These are phyloP conservation scores for Caranx ignobilis DNA, from an alignment of 2,113 vertebrate species.

Conservation along the genomic window DNA sequence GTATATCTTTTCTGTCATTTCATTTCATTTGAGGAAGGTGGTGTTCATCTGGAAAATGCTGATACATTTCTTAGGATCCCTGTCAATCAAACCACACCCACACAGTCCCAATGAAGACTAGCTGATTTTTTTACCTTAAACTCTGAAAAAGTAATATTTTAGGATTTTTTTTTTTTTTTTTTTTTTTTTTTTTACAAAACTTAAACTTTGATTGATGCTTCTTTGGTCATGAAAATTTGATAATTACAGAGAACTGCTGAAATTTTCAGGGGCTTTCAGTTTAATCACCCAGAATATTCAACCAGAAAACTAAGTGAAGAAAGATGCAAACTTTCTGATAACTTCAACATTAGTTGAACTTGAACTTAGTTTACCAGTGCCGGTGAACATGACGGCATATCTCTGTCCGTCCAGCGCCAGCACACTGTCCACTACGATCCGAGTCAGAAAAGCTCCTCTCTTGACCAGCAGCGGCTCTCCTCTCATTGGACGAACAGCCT, in stretches of 20 bases:
- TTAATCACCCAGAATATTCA: conserved; percentile 8
- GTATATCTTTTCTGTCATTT: neutral
- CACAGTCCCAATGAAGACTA: neutral
- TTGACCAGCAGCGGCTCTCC: conserved; percentile 78
- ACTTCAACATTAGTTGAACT: neutral
- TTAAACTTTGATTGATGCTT: neutral
- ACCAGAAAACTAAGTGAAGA: neutral
- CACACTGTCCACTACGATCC: conserved; percentile 80
- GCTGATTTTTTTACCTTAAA: neutral
- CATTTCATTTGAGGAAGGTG: neutral
- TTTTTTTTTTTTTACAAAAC: neutral
- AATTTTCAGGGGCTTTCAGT: neutral
- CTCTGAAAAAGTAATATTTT: neutral
- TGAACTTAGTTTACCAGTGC: conserved; percentile 78
- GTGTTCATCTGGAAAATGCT: neutral
- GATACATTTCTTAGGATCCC: neutral
- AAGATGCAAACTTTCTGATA: neutral
- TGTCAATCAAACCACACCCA: neutral
- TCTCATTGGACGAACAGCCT: conserved; percentile 75
- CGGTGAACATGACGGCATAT: conserved; percentile 83
- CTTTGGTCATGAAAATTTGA: neutral
- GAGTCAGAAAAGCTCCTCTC: conserved; percentile 77
- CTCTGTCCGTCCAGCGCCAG: conserved; percentile 72
- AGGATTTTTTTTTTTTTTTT: neutral
- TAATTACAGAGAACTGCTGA: neutral